Conservation (phyloP, 2,113 vertebrate genomes). For the Leucopsar rothschildi region DNA sequence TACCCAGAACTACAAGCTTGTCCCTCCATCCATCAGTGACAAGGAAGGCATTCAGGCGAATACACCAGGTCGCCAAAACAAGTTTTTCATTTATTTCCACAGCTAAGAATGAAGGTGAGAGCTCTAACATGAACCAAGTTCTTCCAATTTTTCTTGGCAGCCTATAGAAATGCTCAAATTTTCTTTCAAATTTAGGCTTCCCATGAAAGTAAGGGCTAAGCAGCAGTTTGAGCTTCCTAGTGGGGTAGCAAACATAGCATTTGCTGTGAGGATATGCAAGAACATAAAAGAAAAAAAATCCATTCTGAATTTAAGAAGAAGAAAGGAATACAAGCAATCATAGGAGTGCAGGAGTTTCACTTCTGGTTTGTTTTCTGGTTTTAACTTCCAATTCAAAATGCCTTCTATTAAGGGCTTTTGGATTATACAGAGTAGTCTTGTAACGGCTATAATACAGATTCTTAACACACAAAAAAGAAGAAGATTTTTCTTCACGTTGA, state of each 20-base stretch:
- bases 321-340: neutral
- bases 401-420: neutral
- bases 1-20: neutral
- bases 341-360: neutral
- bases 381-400: neutral
- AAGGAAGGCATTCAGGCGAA: neutral
- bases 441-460: neutral
- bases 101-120: neutral
- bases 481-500: constrained; percentile 39
- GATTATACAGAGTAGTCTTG: neutral
- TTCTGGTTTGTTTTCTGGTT: neutral
- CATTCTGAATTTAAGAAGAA: neutral
- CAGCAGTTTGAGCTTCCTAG: neutral
- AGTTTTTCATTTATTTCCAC: neutral
- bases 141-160: neutral
- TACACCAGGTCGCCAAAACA: rapidly evolving
- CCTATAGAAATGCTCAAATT: neutral
- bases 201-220: neutral
- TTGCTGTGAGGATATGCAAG: neutral
- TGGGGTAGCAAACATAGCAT: neutral
- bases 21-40: neutral
- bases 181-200: neutral
- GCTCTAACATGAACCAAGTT: neutral
- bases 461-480: neutral
- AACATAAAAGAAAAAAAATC: neutral